phyloP scores from a whole-genome alignment of 2,797 vertebrate species.

The Avahi laniger region DNA sequence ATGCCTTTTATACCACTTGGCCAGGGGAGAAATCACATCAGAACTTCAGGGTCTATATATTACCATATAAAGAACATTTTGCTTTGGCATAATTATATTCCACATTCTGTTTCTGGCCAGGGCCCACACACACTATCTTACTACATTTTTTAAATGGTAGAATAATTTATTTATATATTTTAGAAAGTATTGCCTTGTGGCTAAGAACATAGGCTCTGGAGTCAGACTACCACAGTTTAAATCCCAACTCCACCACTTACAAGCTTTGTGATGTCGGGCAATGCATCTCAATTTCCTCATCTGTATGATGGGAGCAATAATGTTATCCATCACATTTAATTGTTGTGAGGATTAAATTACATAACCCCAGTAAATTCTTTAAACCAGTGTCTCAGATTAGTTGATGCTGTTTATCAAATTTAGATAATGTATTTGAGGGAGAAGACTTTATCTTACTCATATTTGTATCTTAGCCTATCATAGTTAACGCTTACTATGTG shows the following conservation, averaged over 20 bases:
- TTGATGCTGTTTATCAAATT: background rate
- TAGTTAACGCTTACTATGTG: background rate
- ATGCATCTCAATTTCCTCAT: background rate
- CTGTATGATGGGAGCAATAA: background rate
- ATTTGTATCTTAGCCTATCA: background rate
- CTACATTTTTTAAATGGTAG: background rate
- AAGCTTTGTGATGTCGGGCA: background rate
- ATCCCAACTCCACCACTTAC: background rate
- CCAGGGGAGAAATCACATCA: background rate
- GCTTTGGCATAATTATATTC: background rate
- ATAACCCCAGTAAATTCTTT: background rate
- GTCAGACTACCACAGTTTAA: constrained; percentile 2
- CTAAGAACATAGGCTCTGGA: background rate
- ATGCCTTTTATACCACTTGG: background rate
- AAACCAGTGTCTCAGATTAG: background rate
- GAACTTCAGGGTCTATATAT: background rate
- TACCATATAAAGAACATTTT: background rate
- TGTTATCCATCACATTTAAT: background rate
- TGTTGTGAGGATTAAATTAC: background rate
- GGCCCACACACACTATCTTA: background rate
- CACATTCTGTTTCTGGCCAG: background rate
- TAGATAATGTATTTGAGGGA: background rate
- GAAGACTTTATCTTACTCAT: background rate
- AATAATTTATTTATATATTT: background rate
- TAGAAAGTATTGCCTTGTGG: background rate